Base-by-base conservation (phyloP, 2,113 vertebrate species). In the Poeciliopsis occidentalis region DNA sequence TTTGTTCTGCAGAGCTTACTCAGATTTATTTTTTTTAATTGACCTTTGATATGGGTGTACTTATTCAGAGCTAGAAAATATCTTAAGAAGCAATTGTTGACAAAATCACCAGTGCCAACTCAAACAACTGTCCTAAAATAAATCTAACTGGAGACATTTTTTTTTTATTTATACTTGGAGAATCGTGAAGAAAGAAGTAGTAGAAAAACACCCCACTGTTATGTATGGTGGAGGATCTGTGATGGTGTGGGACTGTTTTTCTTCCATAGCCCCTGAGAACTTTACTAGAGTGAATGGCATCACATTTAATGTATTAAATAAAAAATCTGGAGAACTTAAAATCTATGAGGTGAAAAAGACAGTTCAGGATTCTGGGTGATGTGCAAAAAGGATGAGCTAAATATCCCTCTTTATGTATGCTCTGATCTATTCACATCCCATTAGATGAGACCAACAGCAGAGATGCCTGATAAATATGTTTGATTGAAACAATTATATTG, bases 1-100 rank as follows among this genome's bases (percentile, higher is more conserved):
- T 19, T 24, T n/a, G 2, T n/a, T 71, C 83, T 81, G 41, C 69
- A 83, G 64, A 77, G 69, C 34, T 64, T 34, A 54, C 73, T 76
- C 27, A 72, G 47, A 8, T 54, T 54, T 27, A 27, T 27, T 11
- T 57, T 11, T 19, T 22, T 22, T 11, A 57, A 24, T 22, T 22
- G 7, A 24, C 51, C 51, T 24, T 57, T 10, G 24, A 57, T 24
- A 22, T 54, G 51, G n/a, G 22, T 54, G 8, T 54, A 24, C 8
- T 57, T 57, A n/a, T 57, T 57, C 24, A 57, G 10, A n/a, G 47
- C 19, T 54, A 22, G 47, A 10, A 57, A 57, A 57, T 57, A n/a
- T 19, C 51, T 54, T 54, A 54, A 54, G 19, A 54, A 54, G 4
- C 17, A 54, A 19, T 57, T n/a, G 8, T n/a, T 57, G n/a, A 57